Evolutionary conservation across 2,113 vertebrate genomes (phyloP).

Genomic region (Scophthalmus maximus): DNA sequence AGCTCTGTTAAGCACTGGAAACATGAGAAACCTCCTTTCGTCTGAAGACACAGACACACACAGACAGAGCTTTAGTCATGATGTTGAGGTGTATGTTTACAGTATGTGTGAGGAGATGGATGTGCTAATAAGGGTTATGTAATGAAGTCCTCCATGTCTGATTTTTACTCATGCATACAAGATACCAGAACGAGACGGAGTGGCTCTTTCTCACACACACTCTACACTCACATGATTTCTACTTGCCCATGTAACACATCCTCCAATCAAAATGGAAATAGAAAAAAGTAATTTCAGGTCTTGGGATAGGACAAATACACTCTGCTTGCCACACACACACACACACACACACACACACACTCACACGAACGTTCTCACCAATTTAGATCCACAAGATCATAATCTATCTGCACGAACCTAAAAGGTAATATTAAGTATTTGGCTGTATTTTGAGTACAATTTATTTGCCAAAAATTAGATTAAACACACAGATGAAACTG

Average conservation of each 20-base stretch:
- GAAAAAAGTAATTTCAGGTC: conserved; percentile 17
- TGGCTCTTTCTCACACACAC: conserved; percentile 33
- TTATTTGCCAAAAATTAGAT: no score
- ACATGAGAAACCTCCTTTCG: conserved; percentile 65
- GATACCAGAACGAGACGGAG: conserved; percentile 42
- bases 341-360: no score
- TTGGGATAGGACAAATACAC: background rate
- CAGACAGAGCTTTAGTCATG: no score
- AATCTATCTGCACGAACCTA: no score
- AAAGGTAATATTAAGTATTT: no score
- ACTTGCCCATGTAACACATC: conserved; percentile 11
- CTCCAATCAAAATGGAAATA: background rate
- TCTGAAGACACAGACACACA: conserved; percentile 1
- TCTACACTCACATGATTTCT: conserved; percentile 29
- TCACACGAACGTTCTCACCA: no score
- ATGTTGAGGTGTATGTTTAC: conserved; percentile 25
- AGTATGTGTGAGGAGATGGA: conserved; percentile 19
- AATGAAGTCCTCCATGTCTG: conserved; percentile 56
- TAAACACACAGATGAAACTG: no score
- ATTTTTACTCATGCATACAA: conserved; percentile 66
- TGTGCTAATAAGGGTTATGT: conserved; percentile 58
- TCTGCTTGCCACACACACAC: no score
- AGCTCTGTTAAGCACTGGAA: conserved; percentile 52
- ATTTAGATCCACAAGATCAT: no score
- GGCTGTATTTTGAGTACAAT: no score